phyloP scores from a whole-genome alignment of 2,888 invertebrate species.

The Synanthedon formicaeformis region DNA sequence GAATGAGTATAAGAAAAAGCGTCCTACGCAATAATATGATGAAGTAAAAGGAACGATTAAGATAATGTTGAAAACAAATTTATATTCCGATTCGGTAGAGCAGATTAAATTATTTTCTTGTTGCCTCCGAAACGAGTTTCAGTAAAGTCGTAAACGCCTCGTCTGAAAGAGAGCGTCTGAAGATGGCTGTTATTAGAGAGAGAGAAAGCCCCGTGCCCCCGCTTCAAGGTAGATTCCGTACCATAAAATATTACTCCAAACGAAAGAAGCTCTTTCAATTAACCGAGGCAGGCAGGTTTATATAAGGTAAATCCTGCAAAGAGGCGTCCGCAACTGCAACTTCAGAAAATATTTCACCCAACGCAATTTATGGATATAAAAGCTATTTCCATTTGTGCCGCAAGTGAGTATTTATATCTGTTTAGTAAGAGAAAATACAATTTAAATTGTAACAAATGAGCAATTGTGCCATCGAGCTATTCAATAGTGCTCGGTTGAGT shows the following conservation, averaged over 20 bases:
- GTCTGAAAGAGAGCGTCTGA: conserved; percentile 33
- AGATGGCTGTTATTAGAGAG: conserved; percentile 32
- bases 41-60: conserved; percentile 49
- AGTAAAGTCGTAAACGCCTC: conserved; percentile 30
- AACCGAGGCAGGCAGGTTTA: conserved; percentile 58
- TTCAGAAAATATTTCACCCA: conserved; percentile 31
- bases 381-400: too few relatives aligned
- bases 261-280: conserved; percentile 67
- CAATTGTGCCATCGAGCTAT: too few relatives aligned
- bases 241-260: conserved; percentile 62
- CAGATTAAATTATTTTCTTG: conserved; percentile 61
- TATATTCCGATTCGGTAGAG: conserved; percentile 51
- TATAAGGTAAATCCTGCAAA: conserved; percentile 53
- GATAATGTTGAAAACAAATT: conserved; percentile 58
- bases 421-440: too few relatives aligned
- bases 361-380: conserved; percentile 11
- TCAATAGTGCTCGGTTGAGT: too few relatives aligned
- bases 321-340: conserved; percentile 36
- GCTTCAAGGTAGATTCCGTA: conserved; percentile 26
- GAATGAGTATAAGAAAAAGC: conserved; percentile 15
- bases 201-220: conserved; percentile 34
- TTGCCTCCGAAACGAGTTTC: conserved; percentile 40
- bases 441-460: too few relatives aligned
- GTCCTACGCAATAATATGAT: conserved; percentile 32
- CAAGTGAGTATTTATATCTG: too few relatives aligned